Base-by-base conservation (phyloP, 2,888 invertebrate species). In the Tetragnatha montana region DNA sequence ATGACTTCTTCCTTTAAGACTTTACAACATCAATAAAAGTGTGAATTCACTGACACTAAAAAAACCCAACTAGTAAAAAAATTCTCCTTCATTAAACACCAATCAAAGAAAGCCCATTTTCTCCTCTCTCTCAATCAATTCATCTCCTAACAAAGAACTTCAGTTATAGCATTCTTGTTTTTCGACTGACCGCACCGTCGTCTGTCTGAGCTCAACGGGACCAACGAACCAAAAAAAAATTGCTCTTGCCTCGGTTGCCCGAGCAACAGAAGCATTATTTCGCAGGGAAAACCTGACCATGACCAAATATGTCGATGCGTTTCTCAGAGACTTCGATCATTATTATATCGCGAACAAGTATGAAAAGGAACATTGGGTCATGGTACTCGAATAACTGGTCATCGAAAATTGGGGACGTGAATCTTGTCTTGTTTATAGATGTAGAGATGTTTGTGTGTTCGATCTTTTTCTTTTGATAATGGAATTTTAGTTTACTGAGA, bases 261-360 rank as follows among this genome's bases (percentile, higher is more conserved):
- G 60, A 17, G 35, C 35, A 35, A 35, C 35, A 35, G 35, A n/a
- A 35, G 35, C 35, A 35, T 7, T 10, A 10, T 60, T 17, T 60
- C n/a, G 10, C 12, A 10, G 17, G 60, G 60, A 60, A 76, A 84
- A 84, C 21, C 78, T 84, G 60, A 10, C 70, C 78, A 78, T 85
- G 85, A 85, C 85, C 85, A 85, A 79, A 85, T 85, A 85, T 79
- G 85, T 71, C 70, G 50, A 79, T 71, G 50, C 4, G 35, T 22
- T 35, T 12, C 35, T 51, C 21, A 7, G n/a, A 70, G 70, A 69
- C 80, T 14, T 35, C 21, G 7, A 49, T 68, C 6, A n/a, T 69
- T 80, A 69, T 69, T 80, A 69, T 35, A 50, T 60, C 17, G 47
- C 21, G 71, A 85, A 79, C 35, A 79, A 85, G 71, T 21, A 79